A percentile compares a stretch with the other conserved stretches of the same genome.
phyloP scores from a whole-genome alignment of 2,797 vertebrate genomes.

The Pelodytes ibericus region DNA sequence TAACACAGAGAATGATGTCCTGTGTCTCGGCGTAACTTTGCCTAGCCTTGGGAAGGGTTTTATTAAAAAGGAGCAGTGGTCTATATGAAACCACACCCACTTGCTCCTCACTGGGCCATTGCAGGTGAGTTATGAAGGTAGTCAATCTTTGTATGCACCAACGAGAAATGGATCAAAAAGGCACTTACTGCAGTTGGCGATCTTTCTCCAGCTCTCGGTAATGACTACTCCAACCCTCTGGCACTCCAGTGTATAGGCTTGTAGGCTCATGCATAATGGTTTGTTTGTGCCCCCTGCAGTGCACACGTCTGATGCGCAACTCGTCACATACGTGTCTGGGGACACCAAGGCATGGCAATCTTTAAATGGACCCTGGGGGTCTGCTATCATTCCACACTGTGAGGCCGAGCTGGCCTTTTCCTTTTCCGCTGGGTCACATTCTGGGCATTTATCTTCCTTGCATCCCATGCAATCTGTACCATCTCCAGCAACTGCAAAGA shows the following conservation, averaged over 20 bases:
- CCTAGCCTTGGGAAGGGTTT: too few species aligned
- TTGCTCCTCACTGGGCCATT: too few species aligned
- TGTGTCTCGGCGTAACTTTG: too few species aligned
- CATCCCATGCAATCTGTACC: constrained; percentile 59
- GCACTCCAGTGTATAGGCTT: constrained; percentile 65
- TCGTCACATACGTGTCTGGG: constrained; percentile 53
- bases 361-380: constrained; percentile 56
- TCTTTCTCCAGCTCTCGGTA: constrained; percentile 60
- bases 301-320: constrained; percentile 67
- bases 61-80: too few species aligned
- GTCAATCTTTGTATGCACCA: too few species aligned
- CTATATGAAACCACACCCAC: too few species aligned
- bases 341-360: constrained; percentile 62
- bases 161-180: background rate
- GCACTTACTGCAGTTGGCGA: constrained; percentile 67
- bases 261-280: constrained; percentile 62
- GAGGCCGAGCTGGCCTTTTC: constrained; percentile 34
- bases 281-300: constrained; percentile 30
- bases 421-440: background rate
- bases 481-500: constrained; percentile 60
- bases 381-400: constrained; percentile 64
- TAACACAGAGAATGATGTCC: too few species aligned
- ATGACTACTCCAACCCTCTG: constrained; percentile 58
- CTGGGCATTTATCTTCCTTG: constrained; percentile 16
- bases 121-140: too few species aligned